These are phyloP conservation scores for Fregetta grallaria DNA, from an alignment of 2,113 vertebrate genomes.

Conservation along the genomic window DNA sequence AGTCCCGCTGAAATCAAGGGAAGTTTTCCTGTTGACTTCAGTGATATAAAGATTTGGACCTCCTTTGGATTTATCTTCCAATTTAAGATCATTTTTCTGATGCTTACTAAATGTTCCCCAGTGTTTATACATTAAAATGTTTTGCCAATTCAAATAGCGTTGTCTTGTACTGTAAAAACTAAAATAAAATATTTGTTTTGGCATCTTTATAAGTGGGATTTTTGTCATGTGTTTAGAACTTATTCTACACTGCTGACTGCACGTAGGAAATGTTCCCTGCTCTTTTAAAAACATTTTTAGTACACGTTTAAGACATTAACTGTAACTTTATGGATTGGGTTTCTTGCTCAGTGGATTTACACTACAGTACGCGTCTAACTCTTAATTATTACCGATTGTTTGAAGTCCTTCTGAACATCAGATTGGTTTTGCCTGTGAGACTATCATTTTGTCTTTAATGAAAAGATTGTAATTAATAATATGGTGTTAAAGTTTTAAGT, in stretches of 20 bases:
- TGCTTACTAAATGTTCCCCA: constrained; percentile 26
- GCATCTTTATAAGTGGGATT: constrained; percentile 49
- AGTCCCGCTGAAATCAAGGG: background rate
- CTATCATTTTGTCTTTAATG: background rate
- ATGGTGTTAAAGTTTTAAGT: background rate
- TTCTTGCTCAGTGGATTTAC: constrained; percentile 14
- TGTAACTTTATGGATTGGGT: background rate
- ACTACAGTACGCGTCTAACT: background rate
- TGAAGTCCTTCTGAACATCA: constrained; percentile 12
- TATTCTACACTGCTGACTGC: constrained; percentile 12
- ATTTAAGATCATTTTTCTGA: constrained; percentile 12
- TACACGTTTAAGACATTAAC: constrained; percentile 35
- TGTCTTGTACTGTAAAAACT: constrained; percentile 47
- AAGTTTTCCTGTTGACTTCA: constrained; percentile 38
- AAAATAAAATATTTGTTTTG: constrained; percentile 63
- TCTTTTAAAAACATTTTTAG: constrained; percentile 10
- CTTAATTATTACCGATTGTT: background rate
- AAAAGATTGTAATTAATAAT: background rate
- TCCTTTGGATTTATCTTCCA: background rate
- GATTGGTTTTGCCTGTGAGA: background rate
- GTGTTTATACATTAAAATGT: constrained; percentile 28
- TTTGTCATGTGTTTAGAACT: constrained; percentile 50
- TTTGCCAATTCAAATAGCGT: constrained; percentile 45
- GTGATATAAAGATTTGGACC: background rate
- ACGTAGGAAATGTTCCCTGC: constrained; percentile 52